Percentiles rank a stretch among this genome's conserved stretches.
Conservation (phyloP, 2,113 vertebrate species). For the Crotalus tigris region DNA sequence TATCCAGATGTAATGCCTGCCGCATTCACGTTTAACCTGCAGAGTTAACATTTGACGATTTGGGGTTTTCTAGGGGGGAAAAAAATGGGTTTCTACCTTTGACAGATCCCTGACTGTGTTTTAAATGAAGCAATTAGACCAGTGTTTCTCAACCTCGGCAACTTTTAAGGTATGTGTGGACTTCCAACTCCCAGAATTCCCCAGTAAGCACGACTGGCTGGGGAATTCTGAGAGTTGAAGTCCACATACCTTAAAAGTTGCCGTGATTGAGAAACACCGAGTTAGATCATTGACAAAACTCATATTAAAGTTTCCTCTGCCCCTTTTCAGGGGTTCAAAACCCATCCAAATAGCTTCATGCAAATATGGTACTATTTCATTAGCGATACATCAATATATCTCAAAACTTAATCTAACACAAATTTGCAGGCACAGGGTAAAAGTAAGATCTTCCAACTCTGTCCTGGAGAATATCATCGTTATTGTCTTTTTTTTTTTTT, state of each 20-base stretch:
- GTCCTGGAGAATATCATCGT: slow-evolving; percentile 42
- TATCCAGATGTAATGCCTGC: slow-evolving; percentile 72
- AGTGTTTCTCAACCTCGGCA: background rate
- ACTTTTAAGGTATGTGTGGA: background rate
- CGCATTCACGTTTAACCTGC: slow-evolving; percentile 77
- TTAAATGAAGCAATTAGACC: slow-evolving; percentile 70
- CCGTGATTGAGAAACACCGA: background rate
- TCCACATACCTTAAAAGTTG: background rate
- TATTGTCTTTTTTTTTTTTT: background rate
- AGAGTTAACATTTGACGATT: slow-evolving; percentile 65
- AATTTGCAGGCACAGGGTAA: slow-evolving; percentile 56
- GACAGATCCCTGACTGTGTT: slow-evolving; percentile 42
- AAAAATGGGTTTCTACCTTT: slow-evolving; percentile 44
- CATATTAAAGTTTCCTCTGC: slow-evolving; percentile 59
- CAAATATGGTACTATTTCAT: slow-evolving; percentile 59
- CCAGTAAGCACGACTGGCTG: background rate
- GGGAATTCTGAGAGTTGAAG: background rate
- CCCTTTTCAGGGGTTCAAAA: slow-evolving; percentile 49
- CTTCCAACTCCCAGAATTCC: background rate
- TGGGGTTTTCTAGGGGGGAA: slow-evolving; percentile 68
- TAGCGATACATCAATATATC: slow-evolving; percentile 50
- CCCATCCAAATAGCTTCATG: slow-evolving; percentile 52
- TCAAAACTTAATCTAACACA: slow-evolving; percentile 56
- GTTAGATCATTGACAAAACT: slow-evolving; percentile 61
- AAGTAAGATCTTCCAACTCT: slow-evolving; percentile 56